Percentiles rank a stretch among this genome's conserved stretches.
phyloP scores from a whole-genome alignment of 2,797 vertebrate species.

The Sarcoramphus papa region DNA sequence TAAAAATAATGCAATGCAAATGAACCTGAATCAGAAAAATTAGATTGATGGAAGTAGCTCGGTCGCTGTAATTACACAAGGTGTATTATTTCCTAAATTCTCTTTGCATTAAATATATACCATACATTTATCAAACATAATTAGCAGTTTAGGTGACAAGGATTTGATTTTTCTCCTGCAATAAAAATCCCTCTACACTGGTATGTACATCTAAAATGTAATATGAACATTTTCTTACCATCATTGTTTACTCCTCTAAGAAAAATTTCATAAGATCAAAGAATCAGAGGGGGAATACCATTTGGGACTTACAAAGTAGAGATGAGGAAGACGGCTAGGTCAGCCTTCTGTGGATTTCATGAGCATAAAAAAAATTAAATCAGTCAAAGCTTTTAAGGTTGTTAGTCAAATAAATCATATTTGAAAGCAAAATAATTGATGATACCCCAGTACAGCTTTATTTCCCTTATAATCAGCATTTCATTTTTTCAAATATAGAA shows the following conservation, averaged over 20 bases:
- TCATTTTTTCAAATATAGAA: conserved; percentile 52
- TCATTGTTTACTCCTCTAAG: conserved; percentile 61
- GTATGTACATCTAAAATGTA: conserved; percentile 55
- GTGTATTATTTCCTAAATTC: conserved; percentile 79
- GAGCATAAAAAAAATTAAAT: conserved; percentile 69
- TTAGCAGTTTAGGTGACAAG: conserved; percentile 83
- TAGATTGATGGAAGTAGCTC: conserved; percentile 76
- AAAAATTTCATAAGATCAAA: conserved; percentile 11
- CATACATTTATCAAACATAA: conserved; percentile 83
- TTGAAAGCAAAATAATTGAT: conserved; percentile 66
- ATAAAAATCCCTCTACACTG: conserved; percentile 71
- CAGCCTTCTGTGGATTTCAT: conserved; percentile 63
- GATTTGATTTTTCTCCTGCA: conserved; percentile 77
- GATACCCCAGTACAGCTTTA: conserved; percentile 29
- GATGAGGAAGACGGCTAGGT: conserved; percentile 29
- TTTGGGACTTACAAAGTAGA: conserved; percentile 36
- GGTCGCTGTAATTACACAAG: conserved; percentile 77
- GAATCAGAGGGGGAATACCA: not conserved
- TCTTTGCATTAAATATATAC: conserved; percentile 79
- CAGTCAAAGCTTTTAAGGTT: conserved; percentile 72
- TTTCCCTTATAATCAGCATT: conserved; percentile 60
- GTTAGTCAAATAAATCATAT: conserved; percentile 64
- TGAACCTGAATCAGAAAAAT: conserved; percentile 75
- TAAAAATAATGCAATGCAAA: conserved; percentile 78
- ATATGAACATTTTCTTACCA: conserved; percentile 48